Conservation (phyloP, 2,113 vertebrate species). For the Dromiciops gliroides region DNA sequence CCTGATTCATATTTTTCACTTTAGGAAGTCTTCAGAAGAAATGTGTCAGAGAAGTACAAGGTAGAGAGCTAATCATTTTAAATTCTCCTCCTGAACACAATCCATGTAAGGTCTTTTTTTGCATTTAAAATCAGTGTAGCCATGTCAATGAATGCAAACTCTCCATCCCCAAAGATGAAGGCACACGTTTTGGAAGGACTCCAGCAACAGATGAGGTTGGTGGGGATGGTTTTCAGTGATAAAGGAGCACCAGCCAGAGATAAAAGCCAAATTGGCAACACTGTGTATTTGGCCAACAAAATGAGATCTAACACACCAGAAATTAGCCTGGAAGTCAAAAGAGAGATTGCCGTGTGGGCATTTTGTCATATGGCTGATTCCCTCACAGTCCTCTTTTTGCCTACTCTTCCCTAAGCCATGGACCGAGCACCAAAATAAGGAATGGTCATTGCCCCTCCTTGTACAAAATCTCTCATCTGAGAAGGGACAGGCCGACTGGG, state of each 20-base stretch:
- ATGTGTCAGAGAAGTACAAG: neutral
- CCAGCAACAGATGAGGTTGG: neutral
- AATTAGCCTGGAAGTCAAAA: slow-evolving; percentile 48
- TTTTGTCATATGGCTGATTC: neutral
- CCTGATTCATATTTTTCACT: neutral
- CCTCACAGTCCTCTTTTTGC: neutral
- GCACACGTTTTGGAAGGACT: neutral
- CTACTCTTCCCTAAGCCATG: neutral
- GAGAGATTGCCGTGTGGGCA: neutral
- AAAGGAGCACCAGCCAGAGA: slow-evolving; percentile 47
- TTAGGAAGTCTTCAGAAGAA: neutral
- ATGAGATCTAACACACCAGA: slow-evolving; percentile 38
- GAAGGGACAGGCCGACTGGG: neutral
- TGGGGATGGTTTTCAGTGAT: neutral
- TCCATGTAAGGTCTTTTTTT: neutral
- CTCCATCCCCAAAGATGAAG: neutral
- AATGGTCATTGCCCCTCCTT: neutral
- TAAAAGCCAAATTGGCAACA: slow-evolving; percentile 53
- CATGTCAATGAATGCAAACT: neutral
- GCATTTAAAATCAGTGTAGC: neutral
- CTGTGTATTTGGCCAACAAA: slow-evolving; percentile 54
- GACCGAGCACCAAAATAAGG: neutral
- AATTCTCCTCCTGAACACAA: neutral
- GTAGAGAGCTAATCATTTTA: neutral
- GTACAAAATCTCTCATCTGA: neutral